Percentiles rank a stretch among this genome's conserved stretches.
Conservation (phyloP, 1,140 invertebrate genomes). For the Leptinotarsa defecta region DNA sequence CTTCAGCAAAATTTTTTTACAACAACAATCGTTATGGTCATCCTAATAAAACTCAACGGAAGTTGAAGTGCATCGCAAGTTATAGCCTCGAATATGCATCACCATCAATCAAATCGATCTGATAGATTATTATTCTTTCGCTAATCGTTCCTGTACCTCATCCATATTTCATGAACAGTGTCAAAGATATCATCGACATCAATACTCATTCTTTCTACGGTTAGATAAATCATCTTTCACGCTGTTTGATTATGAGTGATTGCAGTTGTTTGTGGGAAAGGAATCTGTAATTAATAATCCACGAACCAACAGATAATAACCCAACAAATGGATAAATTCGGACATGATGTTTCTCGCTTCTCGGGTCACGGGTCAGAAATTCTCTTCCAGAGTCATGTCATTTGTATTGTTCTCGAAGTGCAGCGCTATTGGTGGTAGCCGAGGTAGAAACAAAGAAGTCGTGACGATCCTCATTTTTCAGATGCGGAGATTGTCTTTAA, state of each 20-base stretch:
- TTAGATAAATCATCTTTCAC: conserved; percentile 6
- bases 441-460: conserved; percentile 8
- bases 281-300: conserved; percentile 6
- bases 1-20: too few species aligned
- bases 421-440: conserved; percentile 1
- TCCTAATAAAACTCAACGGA: not conserved
- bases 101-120: conserved; percentile 3
- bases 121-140: conserved; percentile 3
- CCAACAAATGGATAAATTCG: not conserved
- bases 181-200: conserved; percentile 3
- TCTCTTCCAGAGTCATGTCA: not conserved
- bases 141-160: conserved; percentile 1
- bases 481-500: not conserved
- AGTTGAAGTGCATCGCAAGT: not conserved
- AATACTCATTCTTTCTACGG: conserved; percentile 3
- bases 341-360: conserved; percentile 4
- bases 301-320: conserved; percentile 1
- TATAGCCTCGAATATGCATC: not conserved
- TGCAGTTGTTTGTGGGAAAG: not conserved
- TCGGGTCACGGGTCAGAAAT: not conserved
- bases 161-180: conserved; percentile 1
- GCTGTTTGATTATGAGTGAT: not conserved
- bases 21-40: not conserved
- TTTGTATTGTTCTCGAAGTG: conserved; percentile 1
- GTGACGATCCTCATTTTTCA: not conserved